These are phyloP conservation scores for Nyctalus aviator DNA, from an alignment of 2,797 vertebrate species.

Conservation along the genomic window DNA sequence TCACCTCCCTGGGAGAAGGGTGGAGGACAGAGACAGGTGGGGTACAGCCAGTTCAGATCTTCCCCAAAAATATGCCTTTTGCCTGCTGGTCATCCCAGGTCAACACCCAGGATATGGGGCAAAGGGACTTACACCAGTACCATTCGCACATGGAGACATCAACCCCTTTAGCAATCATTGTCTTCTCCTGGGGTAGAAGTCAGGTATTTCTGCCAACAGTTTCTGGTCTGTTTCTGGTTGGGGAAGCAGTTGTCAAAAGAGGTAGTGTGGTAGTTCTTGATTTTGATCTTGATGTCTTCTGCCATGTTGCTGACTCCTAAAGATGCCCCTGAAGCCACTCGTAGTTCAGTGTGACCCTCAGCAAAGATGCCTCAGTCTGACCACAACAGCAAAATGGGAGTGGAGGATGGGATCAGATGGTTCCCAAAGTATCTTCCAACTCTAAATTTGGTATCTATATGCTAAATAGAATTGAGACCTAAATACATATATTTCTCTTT, in stretches of 20 bases:
- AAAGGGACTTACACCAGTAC: background rate
- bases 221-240: background rate
- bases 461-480: background rate
- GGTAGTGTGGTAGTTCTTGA: background rate
- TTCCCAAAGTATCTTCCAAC: too few relatives aligned
- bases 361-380: background rate
- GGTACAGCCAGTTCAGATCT: background rate
- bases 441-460: too few relatives aligned
- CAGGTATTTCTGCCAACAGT: background rate
- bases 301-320: background rate
- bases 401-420: too few relatives aligned
- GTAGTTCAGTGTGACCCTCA: background rate
- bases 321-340: background rate
- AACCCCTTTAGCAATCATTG: background rate
- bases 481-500: background rate
- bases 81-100: conserved; percentile 90
- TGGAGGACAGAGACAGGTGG: background rate
- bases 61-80: conserved; percentile 90
- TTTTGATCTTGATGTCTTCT: background rate
- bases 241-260: background rate
- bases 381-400: too few relatives aligned
- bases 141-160: background rate
- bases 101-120: conserved; percentile 79
- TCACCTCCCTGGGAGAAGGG: background rate
- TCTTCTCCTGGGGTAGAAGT: background rate